These are phyloP conservation scores for Apamea monoglypha DNA, from an alignment of 2,888 invertebrate genomes.

Conservation along the genomic window DNA sequence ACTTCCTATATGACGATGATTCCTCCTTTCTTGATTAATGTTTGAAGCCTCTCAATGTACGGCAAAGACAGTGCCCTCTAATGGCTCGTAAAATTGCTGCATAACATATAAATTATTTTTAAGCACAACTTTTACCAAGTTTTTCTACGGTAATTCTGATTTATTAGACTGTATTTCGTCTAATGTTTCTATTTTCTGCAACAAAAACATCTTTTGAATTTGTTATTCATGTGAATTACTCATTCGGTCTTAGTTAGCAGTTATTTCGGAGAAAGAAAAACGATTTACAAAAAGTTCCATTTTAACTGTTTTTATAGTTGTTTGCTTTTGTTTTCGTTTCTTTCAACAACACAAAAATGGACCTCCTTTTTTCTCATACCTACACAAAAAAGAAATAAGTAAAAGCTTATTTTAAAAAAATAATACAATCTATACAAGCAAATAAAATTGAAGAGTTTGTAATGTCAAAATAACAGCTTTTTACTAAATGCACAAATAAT, in stretches of 20 bases:
- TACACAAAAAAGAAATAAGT: neutral
- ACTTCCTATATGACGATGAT: neutral
- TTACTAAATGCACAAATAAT: too few relatives aligned
- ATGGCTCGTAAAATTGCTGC: slow-evolving; percentile 4
- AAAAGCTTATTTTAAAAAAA: neutral
- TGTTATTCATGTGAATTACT: slow-evolving; percentile 13
- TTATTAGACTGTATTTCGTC: neutral
- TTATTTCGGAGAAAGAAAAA: neutral
- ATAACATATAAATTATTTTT: neutral
- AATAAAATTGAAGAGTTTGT: too few relatives aligned
- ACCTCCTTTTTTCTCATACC: neutral
- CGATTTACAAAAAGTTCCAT: neutral
- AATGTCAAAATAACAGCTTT: too few relatives aligned
- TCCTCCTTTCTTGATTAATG: neutral
- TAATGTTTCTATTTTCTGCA: neutral
- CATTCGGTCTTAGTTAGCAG: neutral
- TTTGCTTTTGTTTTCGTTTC: neutral
- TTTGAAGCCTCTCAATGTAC: neutral
- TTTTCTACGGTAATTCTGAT: neutral
- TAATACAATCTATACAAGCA: neutral
- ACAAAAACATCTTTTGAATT: neutral
- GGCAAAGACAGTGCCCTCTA: neutral
- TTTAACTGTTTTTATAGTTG: neutral
- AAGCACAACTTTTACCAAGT: neutral
- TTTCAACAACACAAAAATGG: neutral